Evolutionary conservation across 2,113 vertebrate species (phyloP).

Genomic region (Parus major): DNA sequence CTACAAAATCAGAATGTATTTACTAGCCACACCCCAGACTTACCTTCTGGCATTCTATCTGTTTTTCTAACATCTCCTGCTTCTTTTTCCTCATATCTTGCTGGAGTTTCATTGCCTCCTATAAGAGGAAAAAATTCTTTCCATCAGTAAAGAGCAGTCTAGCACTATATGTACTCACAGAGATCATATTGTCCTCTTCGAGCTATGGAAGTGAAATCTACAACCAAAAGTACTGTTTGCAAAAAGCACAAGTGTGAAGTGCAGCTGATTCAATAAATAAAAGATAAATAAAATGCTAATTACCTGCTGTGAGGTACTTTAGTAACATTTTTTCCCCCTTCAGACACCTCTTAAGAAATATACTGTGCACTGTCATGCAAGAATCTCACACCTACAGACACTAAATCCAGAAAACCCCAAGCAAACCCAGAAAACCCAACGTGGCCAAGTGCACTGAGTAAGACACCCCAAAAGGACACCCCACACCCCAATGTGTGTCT

Average conservation of each 20-base stretch:
- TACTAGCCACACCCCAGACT: background rate
- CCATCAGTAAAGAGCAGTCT: background rate
- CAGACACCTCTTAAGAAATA: background rate
- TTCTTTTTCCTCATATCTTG: conserved; percentile 99
- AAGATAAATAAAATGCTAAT: background rate
- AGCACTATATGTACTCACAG: background rate
- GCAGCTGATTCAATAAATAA: background rate
- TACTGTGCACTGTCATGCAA: background rate
- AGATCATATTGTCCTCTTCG: background rate
- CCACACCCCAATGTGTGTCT: accelerated
- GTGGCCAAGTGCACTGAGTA: accelerated
- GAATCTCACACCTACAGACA: background rate
- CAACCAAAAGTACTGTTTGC: background rate
- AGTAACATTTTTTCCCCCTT: background rate
- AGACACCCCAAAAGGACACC: background rate
- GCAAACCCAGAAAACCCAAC: background rate
- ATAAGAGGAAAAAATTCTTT: background rate
- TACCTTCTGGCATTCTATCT: conserved; percentile 98
- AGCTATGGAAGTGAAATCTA: background rate
- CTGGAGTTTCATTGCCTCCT: conserved; percentile 96
- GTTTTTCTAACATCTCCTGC: conserved; percentile 94
- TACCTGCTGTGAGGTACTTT: background rate
- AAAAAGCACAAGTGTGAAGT: background rate
- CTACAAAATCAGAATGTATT: background rate
- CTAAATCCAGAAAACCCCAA: background rate